Conservation (phyloP, 2,888 invertebrate genomes). For the Lordiphosa andalusiaca region DNA sequence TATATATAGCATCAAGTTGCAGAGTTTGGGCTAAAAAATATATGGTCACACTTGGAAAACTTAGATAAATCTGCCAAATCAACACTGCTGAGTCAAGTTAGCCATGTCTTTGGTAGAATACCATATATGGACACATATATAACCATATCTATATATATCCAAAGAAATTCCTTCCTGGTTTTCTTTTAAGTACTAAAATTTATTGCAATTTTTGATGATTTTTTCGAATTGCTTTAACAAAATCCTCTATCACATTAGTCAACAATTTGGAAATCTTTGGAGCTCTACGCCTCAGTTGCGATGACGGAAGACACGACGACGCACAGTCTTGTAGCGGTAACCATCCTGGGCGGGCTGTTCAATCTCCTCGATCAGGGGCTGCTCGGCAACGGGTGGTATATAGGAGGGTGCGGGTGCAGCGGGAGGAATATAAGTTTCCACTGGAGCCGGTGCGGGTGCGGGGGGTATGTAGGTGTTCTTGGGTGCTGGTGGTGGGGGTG, state of each 20-base stretch:
- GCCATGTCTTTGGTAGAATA: too few species aligned
- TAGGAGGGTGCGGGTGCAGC: conserved; percentile 37
- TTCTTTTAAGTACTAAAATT: neutral
- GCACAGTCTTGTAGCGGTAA: conserved; percentile 67
- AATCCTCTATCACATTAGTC: conserved; percentile 48
- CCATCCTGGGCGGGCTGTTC: conserved; percentile 68
- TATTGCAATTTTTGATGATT: neutral
- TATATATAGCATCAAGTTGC: too few species aligned
- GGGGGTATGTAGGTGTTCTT: conserved; percentile 39
- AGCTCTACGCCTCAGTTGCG: conserved; percentile 45
- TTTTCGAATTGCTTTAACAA: conserved; percentile 35
- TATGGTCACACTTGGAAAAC: too few species aligned
- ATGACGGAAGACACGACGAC: conserved; percentile 69
- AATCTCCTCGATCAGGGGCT: conserved; percentile 46
- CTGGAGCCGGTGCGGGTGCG: conserved; percentile 27
- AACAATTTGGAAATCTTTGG: conserved; percentile 40
- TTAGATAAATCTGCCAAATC: too few species aligned
- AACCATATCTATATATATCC: too few species aligned
- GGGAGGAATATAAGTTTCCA: conserved; percentile 31
- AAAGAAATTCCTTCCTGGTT: too few species aligned
- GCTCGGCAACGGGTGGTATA: conserved; percentile 38
- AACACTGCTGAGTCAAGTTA: too few species aligned
- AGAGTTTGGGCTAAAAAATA: too few species aligned
- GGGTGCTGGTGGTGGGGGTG: conserved; percentile 45
- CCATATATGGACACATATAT: neutral